phyloP scores from a whole-genome alignment of 2,888 invertebrate species.

The Heliconius ismenius region DNA sequence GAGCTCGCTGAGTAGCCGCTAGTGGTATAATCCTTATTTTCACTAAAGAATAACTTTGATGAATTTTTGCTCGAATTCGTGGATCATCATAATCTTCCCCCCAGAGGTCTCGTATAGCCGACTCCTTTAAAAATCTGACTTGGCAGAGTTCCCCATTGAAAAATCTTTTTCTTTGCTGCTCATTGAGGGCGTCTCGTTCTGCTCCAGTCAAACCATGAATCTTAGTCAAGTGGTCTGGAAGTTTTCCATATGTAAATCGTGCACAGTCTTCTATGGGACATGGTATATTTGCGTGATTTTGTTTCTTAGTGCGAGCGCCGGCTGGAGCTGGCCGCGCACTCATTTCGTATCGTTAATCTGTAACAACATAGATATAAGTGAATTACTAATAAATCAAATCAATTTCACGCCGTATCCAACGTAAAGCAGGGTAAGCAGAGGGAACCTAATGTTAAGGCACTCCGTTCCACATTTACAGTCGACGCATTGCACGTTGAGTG shows the following conservation, averaged over 20 bases:
- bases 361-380: conserved; percentile 45
- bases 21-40: conserved; percentile 78
- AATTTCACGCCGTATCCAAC: too few relatives aligned
- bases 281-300: conserved; percentile 80
- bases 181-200: conserved; percentile 76
- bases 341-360: conserved; percentile 53
- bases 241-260: conserved; percentile 78
- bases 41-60: conserved; percentile 76
- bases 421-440: too few relatives aligned
- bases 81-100: conserved; percentile 77
- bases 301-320: conserved; percentile 73
- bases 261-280: conserved; percentile 80
- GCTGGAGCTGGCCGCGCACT: conserved; percentile 60
- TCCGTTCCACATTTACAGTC: too few relatives aligned
- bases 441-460: too few relatives aligned
- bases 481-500: too few relatives aligned
- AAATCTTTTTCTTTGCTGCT: conserved; percentile 77
- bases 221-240: conserved; percentile 78
- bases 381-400: not conserved
- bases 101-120: conserved; percentile 79
- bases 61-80: conserved; percentile 74
- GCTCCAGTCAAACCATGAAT: conserved; percentile 77
- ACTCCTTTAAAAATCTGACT: conserved; percentile 76
- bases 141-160: conserved; percentile 81
- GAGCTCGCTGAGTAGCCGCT: conserved; percentile 72